phyloP scores from a whole-genome alignment of 2,888 invertebrate genomes.

The Chrysina gloriosa region DNA sequence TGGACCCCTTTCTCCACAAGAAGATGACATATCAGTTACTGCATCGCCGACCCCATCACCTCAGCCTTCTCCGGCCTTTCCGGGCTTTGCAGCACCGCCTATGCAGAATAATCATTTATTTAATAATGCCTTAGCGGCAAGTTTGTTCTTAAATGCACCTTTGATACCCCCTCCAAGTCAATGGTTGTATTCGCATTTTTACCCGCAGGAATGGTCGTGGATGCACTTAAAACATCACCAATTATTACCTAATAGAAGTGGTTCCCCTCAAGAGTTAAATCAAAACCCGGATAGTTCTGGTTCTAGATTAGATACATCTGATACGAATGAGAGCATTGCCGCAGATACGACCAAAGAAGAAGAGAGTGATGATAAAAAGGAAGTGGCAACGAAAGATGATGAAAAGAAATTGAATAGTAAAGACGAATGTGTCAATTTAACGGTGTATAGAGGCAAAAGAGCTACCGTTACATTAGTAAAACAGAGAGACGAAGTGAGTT shows the following conservation, averaged over 20 bases:
- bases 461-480: conserved; percentile 61
- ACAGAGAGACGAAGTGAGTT: conserved; percentile 64
- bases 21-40: conserved; percentile 75
- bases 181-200: conserved; percentile 83
- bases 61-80: conserved; percentile 64
- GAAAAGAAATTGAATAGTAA: conserved; percentile 36
- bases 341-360: conserved; percentile 36
- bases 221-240: conserved; percentile 66
- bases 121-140: conserved; percentile 74
- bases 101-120: conserved; percentile 64
- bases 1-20: conserved; percentile 69
- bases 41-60: conserved; percentile 72
- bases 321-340: conserved; percentile 44
- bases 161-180: conserved; percentile 81
- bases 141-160: conserved; percentile 80
- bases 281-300: conserved; percentile 54
- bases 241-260: conserved; percentile 47
- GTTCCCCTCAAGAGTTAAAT: conserved; percentile 51
- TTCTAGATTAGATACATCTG: conserved; percentile 56
- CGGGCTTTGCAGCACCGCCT: conserved; percentile 39
- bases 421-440: conserved; percentile 61
- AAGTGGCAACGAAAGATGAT: conserved; percentile 10
- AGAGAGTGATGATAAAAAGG: conserved; percentile 35
- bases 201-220: conserved; percentile 79
- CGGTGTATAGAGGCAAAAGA: conserved; percentile 59